These are phyloP conservation scores for Lepeophtheirus salmonis DNA, from an alignment of 1,140 invertebrate genomes.

Conservation along the genomic window DNA sequence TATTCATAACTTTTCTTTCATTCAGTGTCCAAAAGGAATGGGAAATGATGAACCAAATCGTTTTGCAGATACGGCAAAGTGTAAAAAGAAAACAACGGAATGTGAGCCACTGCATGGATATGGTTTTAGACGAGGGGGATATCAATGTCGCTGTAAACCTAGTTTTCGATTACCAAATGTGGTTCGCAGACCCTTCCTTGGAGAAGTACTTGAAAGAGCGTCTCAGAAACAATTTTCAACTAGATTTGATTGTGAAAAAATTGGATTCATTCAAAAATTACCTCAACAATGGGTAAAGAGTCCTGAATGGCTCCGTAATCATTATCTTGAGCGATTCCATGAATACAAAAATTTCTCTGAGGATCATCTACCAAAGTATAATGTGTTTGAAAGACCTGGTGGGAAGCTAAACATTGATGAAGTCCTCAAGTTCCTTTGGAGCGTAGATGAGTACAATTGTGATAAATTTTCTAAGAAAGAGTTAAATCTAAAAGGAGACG, in stretches of 20 bases:
- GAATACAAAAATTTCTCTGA: slow-evolving; percentile 45
- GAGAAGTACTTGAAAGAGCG: slow-evolving; percentile 78
- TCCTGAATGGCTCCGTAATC: slow-evolving; percentile 41
- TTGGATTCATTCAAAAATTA: slow-evolving; percentile 39
- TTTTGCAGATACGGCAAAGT: slow-evolving; percentile 73
- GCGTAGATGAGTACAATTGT: slow-evolving; percentile 51
- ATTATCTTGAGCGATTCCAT: slow-evolving; percentile 48
- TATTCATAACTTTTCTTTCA: background rate
- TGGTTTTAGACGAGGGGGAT: slow-evolving; percentile 83
- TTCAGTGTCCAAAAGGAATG: slow-evolving; percentile 65
- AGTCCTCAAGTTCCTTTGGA: slow-evolving; percentile 49
- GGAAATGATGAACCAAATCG: slow-evolving; percentile 73
- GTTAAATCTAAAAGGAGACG: slow-evolving; percentile 39
- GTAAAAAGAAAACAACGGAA: slow-evolving; percentile 48
- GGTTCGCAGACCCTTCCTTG: slow-evolving; percentile 68
- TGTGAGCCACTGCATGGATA: slow-evolving; percentile 90
- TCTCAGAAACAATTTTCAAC: slow-evolving; percentile 75
- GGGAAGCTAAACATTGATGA: slow-evolving; percentile 49
- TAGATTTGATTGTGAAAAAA: slow-evolving; percentile 72
- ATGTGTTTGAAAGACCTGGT: background rate
- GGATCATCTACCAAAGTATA: background rate
- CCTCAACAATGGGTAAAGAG: slow-evolving; percentile 25
- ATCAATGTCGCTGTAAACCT: slow-evolving; percentile 81
- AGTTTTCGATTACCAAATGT: slow-evolving; percentile 66
- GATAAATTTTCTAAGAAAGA: slow-evolving; percentile 24